Evolutionary conservation across 1,140 invertebrate genomes (phyloP).

Genomic region (Lordiphosa mommai): DNA sequence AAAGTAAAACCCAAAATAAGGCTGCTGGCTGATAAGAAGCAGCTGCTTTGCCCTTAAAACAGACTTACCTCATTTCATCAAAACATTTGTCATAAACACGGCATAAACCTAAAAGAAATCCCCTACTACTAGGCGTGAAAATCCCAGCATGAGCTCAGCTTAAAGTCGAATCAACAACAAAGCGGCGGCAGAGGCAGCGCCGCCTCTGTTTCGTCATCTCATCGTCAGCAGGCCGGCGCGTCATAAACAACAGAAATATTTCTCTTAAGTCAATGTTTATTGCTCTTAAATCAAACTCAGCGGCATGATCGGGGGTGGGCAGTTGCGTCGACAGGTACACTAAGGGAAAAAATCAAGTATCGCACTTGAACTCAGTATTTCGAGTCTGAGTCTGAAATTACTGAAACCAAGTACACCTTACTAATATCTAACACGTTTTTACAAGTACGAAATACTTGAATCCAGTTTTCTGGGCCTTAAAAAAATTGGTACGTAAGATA

Average conservation of each 20-base stretch:
- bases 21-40: neutral
- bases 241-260: constrained; percentile 59
- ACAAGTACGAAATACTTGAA: too few relatives aligned
- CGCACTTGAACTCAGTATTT: too few relatives aligned
- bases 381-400: too few relatives aligned
- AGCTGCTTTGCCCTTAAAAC: too few relatives aligned
- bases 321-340: constrained; percentile 33
- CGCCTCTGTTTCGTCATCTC: constrained; percentile 20
- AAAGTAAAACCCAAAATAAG: constrained; percentile 3
- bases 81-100: constrained; percentile 52
- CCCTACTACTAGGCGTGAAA: constrained; percentile 31
- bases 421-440: too few relatives aligned
- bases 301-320: constrained; percentile 42
- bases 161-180: constrained; percentile 12
- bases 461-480: too few relatives aligned
- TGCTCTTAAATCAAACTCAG: constrained; percentile 68
- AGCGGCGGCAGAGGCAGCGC: neutral
- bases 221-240: constrained; percentile 19
- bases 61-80: constrained; percentile 26
- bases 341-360: too few relatives aligned
- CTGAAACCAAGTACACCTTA: too few relatives aligned
- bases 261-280: constrained; percentile 75
- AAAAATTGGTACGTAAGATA: too few relatives aligned
- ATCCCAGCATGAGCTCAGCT: constrained; percentile 58
- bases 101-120: constrained; percentile 55